Evolutionary conservation across 37 sponge, comb jelly and placozoan species (phyloP).

Genomic region (Chondrosia reniformis): DNA sequence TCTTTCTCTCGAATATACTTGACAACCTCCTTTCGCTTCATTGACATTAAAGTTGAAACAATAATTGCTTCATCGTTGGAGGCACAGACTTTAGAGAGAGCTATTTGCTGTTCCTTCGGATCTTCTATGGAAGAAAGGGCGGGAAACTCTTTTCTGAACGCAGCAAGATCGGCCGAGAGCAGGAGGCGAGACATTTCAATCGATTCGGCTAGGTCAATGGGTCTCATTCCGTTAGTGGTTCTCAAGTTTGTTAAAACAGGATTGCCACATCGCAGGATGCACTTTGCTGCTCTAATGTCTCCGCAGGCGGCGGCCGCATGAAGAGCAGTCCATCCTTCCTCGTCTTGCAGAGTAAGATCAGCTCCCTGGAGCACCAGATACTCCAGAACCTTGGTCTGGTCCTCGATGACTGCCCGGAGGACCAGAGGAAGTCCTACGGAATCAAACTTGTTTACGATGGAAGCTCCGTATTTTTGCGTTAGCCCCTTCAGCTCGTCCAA

Average conservation of each 20-base stretch:
- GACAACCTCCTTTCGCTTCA: background rate
- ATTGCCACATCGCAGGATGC: conserved; percentile 22
- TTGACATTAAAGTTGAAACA: background rate
- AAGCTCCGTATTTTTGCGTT: conserved; percentile 25
- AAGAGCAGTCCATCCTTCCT: conserved; percentile 60
- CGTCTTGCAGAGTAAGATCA: conserved; percentile 41
- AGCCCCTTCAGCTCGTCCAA: conserved; percentile 52
- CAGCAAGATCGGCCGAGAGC: conserved; percentile 43
- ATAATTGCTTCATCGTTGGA: background rate
- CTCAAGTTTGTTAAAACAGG: conserved; percentile 19
- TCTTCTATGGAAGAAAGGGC: background rate
- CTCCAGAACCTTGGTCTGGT: conserved; percentile 38
- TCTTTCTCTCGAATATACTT: background rate
- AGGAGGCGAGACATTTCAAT: conserved; percentile 56
- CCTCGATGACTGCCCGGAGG: conserved; percentile 63
- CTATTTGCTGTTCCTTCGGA: too few relatives aligned
- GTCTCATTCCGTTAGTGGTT: conserved; percentile 56
- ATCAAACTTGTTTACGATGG: conserved; percentile 40
- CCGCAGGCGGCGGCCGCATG: conserved; percentile 70
- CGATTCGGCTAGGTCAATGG: conserved; percentile 64
- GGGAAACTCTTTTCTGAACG: background rate
- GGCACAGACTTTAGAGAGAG: background rate
- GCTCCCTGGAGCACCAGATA: conserved; percentile 53
- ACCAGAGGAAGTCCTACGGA: conserved; percentile 56
- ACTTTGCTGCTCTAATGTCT: conserved; percentile 53